Base-by-base conservation (phyloP, 1,140 invertebrate genomes). In the Drosophila kikkawai region DNA sequence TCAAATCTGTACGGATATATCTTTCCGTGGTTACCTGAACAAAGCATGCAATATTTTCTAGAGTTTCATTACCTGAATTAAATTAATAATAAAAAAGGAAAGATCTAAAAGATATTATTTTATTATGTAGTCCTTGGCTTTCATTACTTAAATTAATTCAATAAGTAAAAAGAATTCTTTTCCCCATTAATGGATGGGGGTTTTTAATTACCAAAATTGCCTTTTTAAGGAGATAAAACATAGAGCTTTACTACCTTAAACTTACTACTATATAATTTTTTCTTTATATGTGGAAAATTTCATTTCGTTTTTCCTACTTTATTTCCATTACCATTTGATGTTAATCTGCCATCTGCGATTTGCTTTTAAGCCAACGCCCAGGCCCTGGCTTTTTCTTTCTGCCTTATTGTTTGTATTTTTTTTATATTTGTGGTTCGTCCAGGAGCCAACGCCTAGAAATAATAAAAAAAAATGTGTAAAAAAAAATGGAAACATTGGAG, bases 381-480 rank as follows among this genome's bases (percentile, higher is more conserved):
- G 56, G 65, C 56, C 44, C 37, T 67, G 53, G 47, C 53, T 55
- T 22, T 55, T 58, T 29, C 51, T 29, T 29, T 58, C 13, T 15
- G 45, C 29, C 34, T 29, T 56, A 57, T 53, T 51, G 26, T 29
- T 29, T 29, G 26, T 29, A 29, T 44, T 36, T 42, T 26, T 34
- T 32, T 22, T 11, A 19, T 64, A 22, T 47, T 34, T 36, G 26
- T 36, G 41, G 17, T 32, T n/a, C 11, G 22, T 17, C 57, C 60
- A 70, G 57, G 66, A 79, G 81, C 84, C 83, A 87, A 87, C 83
- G 83, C 84, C 84, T 84, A 84, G 80, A 87, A 83, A 88, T 53
- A 76, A 53, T 15, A 58, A 37, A 19, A 41, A 41, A 22, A 50
- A 56, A 44, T 12, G 22, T 47, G 45, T 22, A 45, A 51, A 61